Conservation (phyloP, 30 jellyfish, hydroid and myxozoan species). For the Aurelia sp. region DNA sequence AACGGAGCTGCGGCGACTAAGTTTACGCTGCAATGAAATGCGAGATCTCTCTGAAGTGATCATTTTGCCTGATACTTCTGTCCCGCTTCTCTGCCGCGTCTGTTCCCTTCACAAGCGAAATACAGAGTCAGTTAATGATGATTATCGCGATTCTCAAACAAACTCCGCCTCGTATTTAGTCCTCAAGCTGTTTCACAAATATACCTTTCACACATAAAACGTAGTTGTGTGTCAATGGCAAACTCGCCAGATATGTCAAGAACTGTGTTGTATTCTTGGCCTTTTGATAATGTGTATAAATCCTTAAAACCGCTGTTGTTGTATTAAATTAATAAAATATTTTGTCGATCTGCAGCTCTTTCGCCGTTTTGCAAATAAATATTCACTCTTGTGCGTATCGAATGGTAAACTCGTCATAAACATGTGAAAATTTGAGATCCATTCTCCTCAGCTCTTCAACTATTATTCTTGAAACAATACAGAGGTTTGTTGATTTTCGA, state of each 20-base stretch:
- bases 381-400: background rate
- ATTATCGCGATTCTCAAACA: background rate
- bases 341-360: background rate
- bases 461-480: too few relatives aligned
- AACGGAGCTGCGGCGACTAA: slow-evolving; percentile 52
- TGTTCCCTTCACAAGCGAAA: background rate
- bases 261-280: too few relatives aligned
- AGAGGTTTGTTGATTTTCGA: background rate
- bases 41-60: slow-evolving; percentile 28
- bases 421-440: too few relatives aligned
- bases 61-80: background rate
- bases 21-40: slow-evolving; percentile 22
- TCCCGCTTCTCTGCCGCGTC: too few relatives aligned
- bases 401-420: background rate
- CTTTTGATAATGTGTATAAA: too few relatives aligned
- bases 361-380: too few relatives aligned
- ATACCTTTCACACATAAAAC: too few relatives aligned
- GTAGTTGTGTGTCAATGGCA: slow-evolving; percentile 21
- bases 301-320: too few relatives aligned
- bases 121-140: too few relatives aligned
- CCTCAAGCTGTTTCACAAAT: slow-evolving; percentile 47
- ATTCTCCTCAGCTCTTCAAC: too few relatives aligned
- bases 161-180: background rate
- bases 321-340: background rate
- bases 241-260: background rate